Conservation (phyloP, 2,888 invertebrate species). For the Caenorhabditis sinica region DNA sequence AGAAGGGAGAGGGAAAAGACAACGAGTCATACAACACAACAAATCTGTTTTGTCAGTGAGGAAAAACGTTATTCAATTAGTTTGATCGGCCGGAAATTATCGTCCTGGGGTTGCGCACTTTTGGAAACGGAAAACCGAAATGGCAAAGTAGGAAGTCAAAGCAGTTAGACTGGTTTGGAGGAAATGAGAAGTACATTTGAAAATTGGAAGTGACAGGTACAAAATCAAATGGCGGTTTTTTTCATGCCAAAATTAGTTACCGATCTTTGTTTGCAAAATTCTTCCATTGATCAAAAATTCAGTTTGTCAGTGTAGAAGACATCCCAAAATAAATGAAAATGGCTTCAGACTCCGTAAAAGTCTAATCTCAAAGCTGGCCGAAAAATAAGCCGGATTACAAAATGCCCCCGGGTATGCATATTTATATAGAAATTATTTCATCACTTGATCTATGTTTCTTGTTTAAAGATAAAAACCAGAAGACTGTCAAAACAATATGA, state of each 20-base stretch:
- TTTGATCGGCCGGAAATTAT: constrained; percentile 64
- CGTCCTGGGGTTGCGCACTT: constrained; percentile 37
- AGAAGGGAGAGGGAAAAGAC: constrained; percentile 7
- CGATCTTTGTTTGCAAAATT: background rate
- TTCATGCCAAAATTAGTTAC: background rate
- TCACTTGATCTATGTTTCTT: background rate
- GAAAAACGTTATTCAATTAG: constrained; percentile 63
- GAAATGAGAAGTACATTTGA: constrained; percentile 16
- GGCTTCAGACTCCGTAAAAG: too few relatives aligned
- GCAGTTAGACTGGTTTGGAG: constrained; percentile 32
- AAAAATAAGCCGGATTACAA: too few relatives aligned
- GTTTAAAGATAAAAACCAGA: background rate
- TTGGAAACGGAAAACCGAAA: constrained; percentile 35
- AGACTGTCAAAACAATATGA: background rate
- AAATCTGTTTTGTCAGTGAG: constrained; percentile 64
- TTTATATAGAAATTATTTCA: background rate
- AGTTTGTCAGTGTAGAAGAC: too few relatives aligned
- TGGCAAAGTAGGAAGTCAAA: constrained; percentile 17
- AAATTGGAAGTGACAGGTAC: constrained; percentile 4
- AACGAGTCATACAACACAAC: constrained; percentile 60
- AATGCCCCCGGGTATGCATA: background rate
- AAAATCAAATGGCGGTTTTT: background rate
- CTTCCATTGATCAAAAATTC: background rate
- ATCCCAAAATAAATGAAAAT: too few relatives aligned
- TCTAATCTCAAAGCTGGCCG: too few relatives aligned